Base-by-base conservation (phyloP, 2,888 invertebrate genomes). In the Aproaerema taeniolella region DNA sequence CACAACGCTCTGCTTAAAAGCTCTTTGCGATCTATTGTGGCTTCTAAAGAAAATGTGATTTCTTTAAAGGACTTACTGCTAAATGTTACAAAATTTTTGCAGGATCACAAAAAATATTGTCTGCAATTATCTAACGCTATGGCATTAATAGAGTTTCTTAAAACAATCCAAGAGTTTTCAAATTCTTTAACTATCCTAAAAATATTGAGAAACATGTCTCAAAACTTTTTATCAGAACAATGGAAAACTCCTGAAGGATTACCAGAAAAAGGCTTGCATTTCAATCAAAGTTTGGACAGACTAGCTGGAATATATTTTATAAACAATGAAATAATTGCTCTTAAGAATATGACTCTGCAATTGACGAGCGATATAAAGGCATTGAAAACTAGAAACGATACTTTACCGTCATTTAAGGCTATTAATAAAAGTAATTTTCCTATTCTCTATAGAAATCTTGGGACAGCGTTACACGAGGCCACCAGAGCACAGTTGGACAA, bases 361-460 rank as follows among this genome's bases (percentile, higher is more conserved):
- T 60, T 89, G 48, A 85, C 88, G 6, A 79, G 83, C 1, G 91
- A 94, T 67, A 88, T 88, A 4, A 66, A 74, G 36, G 62, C 73
- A 9, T 70, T 93, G 9, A 87, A 89, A 55, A 80, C 76, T 12
- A 88, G 88, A 46, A 89, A 90, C 46, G 90, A 89, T 56, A 77
- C 79, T 1, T 69, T 95, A 9, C 72, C 66, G 26, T 88, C 88
- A 35, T 88, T 93, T 41, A 89, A 89, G 16, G 89, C 91, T 39
- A 89, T 95, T 36, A 90, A 88, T 49, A 92, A 90, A 66, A 73
- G 70, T 0, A 93, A 90, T 63, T 93, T 94, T 55, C 88, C 91
- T 6, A 74, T 93, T 49, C 68, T 94, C 2, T 93, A 90, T 54
- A 88, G 90, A 50, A 90, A 90, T 45, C 55, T 94, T 1, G 92